Evolutionary conservation across 1,140 invertebrate genomes (phyloP).

Genomic region (Conus betulinus): DNA sequence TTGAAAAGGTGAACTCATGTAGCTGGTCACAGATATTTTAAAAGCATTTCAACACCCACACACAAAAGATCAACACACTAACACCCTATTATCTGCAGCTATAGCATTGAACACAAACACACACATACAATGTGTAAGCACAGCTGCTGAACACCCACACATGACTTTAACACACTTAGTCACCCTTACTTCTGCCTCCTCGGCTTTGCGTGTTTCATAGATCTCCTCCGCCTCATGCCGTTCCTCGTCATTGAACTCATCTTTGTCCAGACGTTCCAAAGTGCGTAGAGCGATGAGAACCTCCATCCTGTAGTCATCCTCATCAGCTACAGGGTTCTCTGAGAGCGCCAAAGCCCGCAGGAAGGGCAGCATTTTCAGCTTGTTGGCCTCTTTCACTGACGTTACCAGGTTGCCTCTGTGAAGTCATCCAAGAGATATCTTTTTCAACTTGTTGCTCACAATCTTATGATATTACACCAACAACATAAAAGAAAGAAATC

Average conservation of each 20-base stretch:
- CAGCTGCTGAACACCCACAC: not conserved
- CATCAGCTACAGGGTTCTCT: constrained; percentile 73
- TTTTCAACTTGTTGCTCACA: too few relatives aligned
- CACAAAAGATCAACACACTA: too few relatives aligned
- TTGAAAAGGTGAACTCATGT: too few relatives aligned
- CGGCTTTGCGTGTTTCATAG: constrained; percentile 65
- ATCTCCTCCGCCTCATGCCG: constrained; percentile 72
- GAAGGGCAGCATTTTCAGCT: constrained; percentile 70
- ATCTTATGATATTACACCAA: too few relatives aligned
- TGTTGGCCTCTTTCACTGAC: constrained; percentile 64
- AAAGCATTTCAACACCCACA: too few relatives aligned
- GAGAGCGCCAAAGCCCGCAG: constrained; percentile 68
- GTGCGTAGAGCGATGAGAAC: constrained; percentile 70
- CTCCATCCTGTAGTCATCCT: constrained; percentile 75
- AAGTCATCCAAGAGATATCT: not conserved
- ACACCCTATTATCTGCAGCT: too few relatives aligned
- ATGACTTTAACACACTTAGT: not conserved
- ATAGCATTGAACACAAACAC: too few relatives aligned
- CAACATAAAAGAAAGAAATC: too few relatives aligned
- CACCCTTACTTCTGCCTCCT: constrained; percentile 28
- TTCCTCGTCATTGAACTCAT: constrained; percentile 75
- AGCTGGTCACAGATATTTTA: too few relatives aligned
- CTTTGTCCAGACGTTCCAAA: constrained; percentile 75
- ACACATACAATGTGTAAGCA: not conserved
- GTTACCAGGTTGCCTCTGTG: constrained; percentile 72